phyloP scores from a whole-genome alignment of 2,113 vertebrate genomes.

The Sciurus niger region DNA sequence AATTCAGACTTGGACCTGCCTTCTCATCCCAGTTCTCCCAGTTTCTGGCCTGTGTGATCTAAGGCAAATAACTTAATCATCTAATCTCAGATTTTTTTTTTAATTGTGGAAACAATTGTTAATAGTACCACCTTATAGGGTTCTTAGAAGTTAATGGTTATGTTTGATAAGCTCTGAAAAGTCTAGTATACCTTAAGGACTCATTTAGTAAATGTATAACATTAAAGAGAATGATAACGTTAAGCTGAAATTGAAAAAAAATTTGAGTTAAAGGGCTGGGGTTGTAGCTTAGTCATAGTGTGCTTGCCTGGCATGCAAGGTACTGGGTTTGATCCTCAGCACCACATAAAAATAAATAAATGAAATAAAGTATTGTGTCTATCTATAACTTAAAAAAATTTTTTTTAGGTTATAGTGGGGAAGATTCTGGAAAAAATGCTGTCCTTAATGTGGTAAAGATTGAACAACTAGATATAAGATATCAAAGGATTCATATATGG shows the following conservation, averaged over 20 bases:
- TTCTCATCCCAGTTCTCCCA: background rate
- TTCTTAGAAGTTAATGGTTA: background rate
- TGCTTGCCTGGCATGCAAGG: no score
- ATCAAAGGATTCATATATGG: background rate
- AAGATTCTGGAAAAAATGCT: slow-evolving; percentile 24
- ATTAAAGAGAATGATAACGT: slow-evolving; percentile 30
- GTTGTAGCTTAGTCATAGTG: no score
- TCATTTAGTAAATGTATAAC: slow-evolving; percentile 3
- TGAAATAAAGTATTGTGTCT: no score
- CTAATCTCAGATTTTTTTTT: background rate
- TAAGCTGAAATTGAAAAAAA: slow-evolving; percentile 12
- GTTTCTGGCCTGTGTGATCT: background rate
- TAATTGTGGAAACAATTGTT: background rate
- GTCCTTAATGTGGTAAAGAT: background rate
- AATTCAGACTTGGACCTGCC: background rate
- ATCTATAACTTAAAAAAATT: no score
- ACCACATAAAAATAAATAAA: no score
- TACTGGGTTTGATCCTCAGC: no score
- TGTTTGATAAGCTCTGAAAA: slow-evolving; percentile 27
- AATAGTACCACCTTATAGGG: background rate
- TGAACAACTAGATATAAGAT: background rate
- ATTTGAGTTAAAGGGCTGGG: background rate
- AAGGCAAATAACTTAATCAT: slow-evolving; percentile 1
- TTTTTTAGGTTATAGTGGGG: background rate
- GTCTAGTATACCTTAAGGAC: background rate